Conservation (phyloP, 2,113 vertebrate species). For the Chaetops frenatus region DNA sequence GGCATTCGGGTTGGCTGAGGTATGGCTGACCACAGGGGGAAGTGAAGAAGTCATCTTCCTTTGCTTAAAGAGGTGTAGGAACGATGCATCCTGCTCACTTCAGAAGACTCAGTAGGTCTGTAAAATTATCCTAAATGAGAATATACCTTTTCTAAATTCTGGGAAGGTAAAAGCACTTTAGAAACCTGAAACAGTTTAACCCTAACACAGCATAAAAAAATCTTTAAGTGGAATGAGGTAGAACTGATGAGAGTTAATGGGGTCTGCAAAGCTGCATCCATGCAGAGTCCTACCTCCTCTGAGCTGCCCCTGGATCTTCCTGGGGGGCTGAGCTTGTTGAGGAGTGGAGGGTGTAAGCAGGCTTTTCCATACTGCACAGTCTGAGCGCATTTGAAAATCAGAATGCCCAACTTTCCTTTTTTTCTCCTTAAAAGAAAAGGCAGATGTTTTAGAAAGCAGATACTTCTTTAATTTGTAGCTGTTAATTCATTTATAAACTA, state of each 20-base stretch:
- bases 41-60: background rate
- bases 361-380: background rate
- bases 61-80: background rate
- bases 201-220: background rate
- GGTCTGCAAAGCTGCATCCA: background rate
- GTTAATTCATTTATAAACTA: slow-evolving; percentile 50
- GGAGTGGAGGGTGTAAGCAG: background rate
- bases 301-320: background rate
- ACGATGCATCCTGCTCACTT: background rate
- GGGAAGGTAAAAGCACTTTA: background rate
- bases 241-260: background rate
- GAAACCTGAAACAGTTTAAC: background rate
- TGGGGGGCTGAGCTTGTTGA: background rate
- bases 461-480: slow-evolving; percentile 30
- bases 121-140: background rate
- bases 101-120: background rate
- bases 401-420: background rate
- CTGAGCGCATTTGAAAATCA: background rate
- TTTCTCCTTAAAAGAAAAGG: background rate
- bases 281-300: background rate
- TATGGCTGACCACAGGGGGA: background rate
- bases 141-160: background rate
- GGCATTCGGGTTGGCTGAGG: background rate
- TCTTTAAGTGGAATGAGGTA: background rate
- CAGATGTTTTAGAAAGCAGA: slow-evolving; percentile 21